Base-by-base conservation (phyloP, 2,113 vertebrate species). In the Dipodomys stephensi region DNA sequence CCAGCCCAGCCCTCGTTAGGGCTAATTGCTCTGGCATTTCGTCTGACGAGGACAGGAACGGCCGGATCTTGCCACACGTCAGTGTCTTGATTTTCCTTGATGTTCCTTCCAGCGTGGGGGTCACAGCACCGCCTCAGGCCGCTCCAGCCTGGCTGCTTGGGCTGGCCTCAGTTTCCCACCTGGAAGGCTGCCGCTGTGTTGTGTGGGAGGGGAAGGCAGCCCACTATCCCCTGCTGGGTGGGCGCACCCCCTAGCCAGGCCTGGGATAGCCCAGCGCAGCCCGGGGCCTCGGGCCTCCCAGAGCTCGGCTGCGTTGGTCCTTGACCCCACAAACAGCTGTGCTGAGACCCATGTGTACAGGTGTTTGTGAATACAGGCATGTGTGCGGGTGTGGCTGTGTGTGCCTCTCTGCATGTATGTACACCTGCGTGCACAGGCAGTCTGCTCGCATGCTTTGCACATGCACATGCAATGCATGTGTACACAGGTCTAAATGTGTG, bases 1-100 rank as follows among this genome's bases (percentile, higher is more conserved):
- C 32, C 44, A 67, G 91, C 93, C n/a, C 23, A 46, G 84, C 39
- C 76, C 91, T 94, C 25, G 12, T 96, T 81, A 90, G 90, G 60
- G 88, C 87, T 95, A 95, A 97, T 97, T 97, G 96, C 73, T 72
- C 78, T 96, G 96, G 88, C 94, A 96, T 95, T 96, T 97, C 27
- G 53, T 27, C 27, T 95, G 90, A 94, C 20, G 74, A 57, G 73
- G n/a, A 39, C 5, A 5, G 57, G 92, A 64, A 76, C 32, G 6
- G 6, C 20, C 27, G 30, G 39, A 25, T 72, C 72, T 67, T 49
- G 65, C n/a, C 15, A 3, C 49, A 44, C 46, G 49, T 64, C 19
- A 3, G 71, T 30, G 64, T 0, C 1, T 64, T 23, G 65, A 28
- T 25, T 25, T 10, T 27, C 25, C 53, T 12, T 4, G 68, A 27